Evolutionary conservation across 2,797 vertebrate species (phyloP).

Genomic region (Microcaecilia unicolor): DNA sequence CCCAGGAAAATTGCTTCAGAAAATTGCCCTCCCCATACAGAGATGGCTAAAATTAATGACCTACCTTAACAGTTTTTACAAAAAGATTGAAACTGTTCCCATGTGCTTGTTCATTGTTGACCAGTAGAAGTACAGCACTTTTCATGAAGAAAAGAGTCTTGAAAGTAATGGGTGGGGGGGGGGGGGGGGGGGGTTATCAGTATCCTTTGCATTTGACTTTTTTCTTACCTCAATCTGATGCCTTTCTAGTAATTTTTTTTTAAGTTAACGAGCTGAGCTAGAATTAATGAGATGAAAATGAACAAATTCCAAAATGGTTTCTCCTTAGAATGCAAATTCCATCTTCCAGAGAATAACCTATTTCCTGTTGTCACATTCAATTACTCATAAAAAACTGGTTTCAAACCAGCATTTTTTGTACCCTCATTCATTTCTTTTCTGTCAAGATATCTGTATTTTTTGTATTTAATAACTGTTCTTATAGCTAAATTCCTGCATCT

Average conservation of each 20-base stretch:
- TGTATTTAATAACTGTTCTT: too few relatives aligned
- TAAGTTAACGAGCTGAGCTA: constrained; percentile 19
- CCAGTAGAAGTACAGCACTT: too few relatives aligned
- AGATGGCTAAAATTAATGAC: too few relatives aligned
- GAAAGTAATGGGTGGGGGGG: too few relatives aligned
- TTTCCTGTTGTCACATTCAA: constrained; percentile 16
- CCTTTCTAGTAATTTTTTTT: constrained; percentile 11
- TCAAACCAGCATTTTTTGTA: constrained; percentile 2
- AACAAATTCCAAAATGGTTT: constrained; percentile 15
- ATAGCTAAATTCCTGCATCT: not conserved
- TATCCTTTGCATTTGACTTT: constrained; percentile 12
- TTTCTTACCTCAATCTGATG: not conserved
- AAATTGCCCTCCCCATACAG: too few relatives aligned
- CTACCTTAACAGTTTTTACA: too few relatives aligned
- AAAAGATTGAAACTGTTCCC: too few relatives aligned
- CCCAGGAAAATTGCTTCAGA: too few relatives aligned
- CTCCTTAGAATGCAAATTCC: constrained; percentile 6
- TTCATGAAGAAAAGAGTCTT: too few relatives aligned
- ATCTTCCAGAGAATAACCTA: not conserved
- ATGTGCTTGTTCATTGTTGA: too few relatives aligned
- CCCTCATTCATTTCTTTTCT: not conserved
- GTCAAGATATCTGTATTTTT: not conserved
- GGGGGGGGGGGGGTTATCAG: constrained; percentile 16
- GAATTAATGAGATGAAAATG: constrained; percentile 29
- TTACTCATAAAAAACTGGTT: not conserved